Evolutionary conservation across 2,888 invertebrate species (phyloP).

Genomic region (Lithophane semibrunnea): DNA sequence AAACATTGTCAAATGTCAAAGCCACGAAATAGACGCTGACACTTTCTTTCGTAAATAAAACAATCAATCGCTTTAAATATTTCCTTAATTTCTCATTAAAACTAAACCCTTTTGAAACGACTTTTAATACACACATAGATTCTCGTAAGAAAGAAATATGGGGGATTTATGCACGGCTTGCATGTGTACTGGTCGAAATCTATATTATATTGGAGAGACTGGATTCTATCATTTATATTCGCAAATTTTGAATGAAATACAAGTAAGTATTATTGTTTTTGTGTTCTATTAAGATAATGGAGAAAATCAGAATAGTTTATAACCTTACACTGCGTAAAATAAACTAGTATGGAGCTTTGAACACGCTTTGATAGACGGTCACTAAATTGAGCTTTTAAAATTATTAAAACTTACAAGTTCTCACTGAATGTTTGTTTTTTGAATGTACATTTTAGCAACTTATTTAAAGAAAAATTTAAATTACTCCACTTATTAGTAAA

Average conservation of each 20-base stretch:
- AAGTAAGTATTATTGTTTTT: constrained; percentile 70
- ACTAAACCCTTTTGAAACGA: neutral
- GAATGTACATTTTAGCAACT: neutral
- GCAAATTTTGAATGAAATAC: constrained; percentile 84
- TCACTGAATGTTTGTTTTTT: neutral
- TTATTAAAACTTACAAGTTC: neutral
- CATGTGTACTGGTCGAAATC: constrained; percentile 78
- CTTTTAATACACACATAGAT: neutral
- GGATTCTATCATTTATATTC: constrained; percentile 76
- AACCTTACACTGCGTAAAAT: neutral
- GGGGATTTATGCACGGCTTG: constrained; percentile 81
- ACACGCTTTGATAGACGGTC: neutral
- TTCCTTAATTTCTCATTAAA: neutral
- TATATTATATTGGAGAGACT: constrained; percentile 77
- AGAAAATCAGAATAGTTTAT: neutral
- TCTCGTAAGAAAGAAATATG: constrained; percentile 73
- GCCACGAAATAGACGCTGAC: constrained; percentile 33
- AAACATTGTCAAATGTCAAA: constrained; percentile 43
- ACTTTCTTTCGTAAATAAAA: constrained; percentile 45
- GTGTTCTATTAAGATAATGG: neutral
- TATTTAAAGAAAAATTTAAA: too few relatives aligned
- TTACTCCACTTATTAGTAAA: neutral
- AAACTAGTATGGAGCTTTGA: neutral
- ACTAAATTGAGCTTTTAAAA: neutral
- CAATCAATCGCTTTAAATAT: constrained; percentile 32